phyloP scores from a whole-genome alignment of 2,797 vertebrate genomes.

The Eospalax fontanierii region DNA sequence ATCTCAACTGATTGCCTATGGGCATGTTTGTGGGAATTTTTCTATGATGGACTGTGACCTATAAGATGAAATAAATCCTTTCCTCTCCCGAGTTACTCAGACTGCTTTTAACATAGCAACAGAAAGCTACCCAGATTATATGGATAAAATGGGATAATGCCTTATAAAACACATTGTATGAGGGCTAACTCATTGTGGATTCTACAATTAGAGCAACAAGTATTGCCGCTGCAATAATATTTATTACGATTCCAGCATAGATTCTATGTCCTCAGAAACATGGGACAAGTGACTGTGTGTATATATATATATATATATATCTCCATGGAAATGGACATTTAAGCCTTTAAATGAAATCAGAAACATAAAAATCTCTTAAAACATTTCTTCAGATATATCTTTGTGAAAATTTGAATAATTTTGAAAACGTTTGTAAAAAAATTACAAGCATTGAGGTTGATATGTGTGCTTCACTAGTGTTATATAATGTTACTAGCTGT shows the following conservation, averaged over 20 bases:
- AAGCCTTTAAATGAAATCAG: background rate
- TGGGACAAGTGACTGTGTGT: background rate
- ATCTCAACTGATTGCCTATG: too few species aligned
- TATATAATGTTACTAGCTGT: background rate
- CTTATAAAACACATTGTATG: constrained; percentile 28
- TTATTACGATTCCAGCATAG: constrained; percentile 44
- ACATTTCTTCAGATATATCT: background rate
- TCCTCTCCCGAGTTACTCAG: background rate
- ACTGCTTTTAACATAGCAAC: background rate
- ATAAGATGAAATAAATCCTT: background rate
- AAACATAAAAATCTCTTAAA: background rate
- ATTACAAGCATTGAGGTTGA: background rate
- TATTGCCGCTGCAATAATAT: background rate
- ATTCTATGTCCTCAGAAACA: background rate
- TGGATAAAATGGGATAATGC: background rate
- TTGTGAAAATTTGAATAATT: constrained; percentile 25
- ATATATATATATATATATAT: too few species aligned
- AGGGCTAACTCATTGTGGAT: background rate
- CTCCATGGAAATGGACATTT: background rate
- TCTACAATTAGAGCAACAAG: background rate
- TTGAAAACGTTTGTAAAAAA: constrained; percentile 24
- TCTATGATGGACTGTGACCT: background rate
- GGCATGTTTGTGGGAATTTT: background rate
- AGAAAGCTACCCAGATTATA: background rate
- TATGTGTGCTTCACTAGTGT: constrained; percentile 1